Conservation (phyloP, 1,140 invertebrate genomes). For the Oedothorax gibbosus region DNA sequence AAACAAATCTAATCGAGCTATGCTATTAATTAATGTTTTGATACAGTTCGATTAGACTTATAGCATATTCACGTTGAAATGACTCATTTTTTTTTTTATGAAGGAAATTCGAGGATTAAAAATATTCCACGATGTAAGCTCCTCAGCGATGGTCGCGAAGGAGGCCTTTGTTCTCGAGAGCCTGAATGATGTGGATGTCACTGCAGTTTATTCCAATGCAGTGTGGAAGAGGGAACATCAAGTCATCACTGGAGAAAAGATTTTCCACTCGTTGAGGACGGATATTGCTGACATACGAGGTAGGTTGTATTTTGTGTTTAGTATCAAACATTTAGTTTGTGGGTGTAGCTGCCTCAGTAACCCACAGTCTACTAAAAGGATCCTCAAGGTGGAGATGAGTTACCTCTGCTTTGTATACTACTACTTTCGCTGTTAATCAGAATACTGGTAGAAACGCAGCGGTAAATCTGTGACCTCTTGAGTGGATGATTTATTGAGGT, state of each 20-base stretch:
- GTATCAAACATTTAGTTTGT: background rate
- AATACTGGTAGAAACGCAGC: no score
- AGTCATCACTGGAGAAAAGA: slow-evolving; percentile 25
- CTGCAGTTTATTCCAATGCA: slow-evolving; percentile 3
- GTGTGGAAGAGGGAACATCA: slow-evolving; percentile 10
- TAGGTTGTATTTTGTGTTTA: background rate
- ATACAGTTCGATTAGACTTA: no score
- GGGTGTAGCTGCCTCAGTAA: no score
- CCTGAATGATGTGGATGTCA: slow-evolving; percentile 1
- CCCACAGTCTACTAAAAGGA: no score
- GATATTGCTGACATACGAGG: background rate
- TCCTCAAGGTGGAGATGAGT: no score
- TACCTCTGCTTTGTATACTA: no score
- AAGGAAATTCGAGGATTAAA: slow-evolving; percentile 18
- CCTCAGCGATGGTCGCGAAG: background rate
- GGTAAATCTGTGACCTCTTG: no score
- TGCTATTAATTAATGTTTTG: no score
- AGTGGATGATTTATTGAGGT: no score
- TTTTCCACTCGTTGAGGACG: background rate
- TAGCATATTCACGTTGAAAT: no score
- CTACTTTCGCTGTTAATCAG: no score
- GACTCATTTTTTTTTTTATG: background rate
- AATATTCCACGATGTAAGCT: background rate
- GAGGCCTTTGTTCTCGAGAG: background rate
- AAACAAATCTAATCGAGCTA: no score